Conservation (phyloP, 92 coral and sea anemone species). For the Meandrina meandrites region DNA sequence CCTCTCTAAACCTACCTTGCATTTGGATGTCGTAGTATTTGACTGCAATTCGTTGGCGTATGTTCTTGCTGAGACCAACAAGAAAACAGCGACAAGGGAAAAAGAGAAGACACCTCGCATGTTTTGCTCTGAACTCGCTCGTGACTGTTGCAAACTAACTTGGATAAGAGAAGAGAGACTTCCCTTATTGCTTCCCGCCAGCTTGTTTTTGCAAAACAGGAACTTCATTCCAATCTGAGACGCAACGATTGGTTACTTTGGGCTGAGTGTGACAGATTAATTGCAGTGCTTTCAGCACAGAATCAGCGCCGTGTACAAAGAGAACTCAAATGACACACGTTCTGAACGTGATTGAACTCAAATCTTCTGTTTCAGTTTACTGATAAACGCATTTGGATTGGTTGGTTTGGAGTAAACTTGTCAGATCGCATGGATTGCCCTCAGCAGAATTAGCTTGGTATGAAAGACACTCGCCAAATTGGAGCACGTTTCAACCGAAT, state of each 20-base stretch:
- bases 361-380: neutral
- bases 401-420: neutral
- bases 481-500: no score
- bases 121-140: neutral
- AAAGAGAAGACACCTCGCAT: neutral
- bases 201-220: neutral
- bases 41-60: neutral
- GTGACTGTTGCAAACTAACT: neutral
- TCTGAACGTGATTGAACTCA: no score
- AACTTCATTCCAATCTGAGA: no score
- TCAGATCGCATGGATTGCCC: neutral
- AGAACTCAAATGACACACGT: no score
- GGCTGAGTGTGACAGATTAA: neutral
- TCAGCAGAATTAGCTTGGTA: no score
- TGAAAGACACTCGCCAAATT: no score
- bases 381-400: neutral
- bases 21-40: neutral
- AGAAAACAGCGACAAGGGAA: neutral
- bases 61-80: neutral
- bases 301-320: neutral
- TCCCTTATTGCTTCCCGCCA: neutral
- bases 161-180: neutral
- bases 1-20: neutral
- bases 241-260: neutral
- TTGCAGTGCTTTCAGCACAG: neutral